These are phyloP conservation scores for Streblospio benedicti DNA, from an alignment of 1,140 invertebrate genomes.

Conservation along the genomic window DNA sequence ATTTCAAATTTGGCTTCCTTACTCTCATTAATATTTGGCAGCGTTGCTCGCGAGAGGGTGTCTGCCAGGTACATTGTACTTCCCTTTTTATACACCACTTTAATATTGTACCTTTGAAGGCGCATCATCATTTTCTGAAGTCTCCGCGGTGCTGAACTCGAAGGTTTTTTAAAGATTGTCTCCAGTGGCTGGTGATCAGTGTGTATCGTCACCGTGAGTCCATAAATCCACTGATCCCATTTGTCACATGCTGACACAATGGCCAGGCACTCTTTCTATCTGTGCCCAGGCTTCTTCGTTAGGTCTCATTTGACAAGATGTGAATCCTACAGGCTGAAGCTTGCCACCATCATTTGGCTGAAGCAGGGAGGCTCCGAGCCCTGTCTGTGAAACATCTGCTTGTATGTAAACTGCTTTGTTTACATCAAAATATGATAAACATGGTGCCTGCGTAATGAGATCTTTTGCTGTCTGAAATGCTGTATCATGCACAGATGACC, in stretches of 20 bases:
- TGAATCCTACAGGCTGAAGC: slow-evolving; percentile 1
- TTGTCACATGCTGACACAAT: too few species aligned
- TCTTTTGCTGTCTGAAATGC: too few species aligned
- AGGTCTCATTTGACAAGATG: too few species aligned
- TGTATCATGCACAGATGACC: too few species aligned
- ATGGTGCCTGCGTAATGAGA: too few species aligned
- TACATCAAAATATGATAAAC: too few species aligned
- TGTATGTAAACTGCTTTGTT: too few species aligned
- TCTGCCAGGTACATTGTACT: slow-evolving; percentile 44
- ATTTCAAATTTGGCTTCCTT: neutral
- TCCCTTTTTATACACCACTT: slow-evolving; percentile 33
- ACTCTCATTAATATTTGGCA: neutral
- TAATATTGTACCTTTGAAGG: slow-evolving; percentile 41
- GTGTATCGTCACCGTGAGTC: too few species aligned
- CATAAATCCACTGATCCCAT: too few species aligned
- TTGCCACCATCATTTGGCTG: slow-evolving; percentile 7
- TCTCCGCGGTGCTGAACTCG: slow-evolving; percentile 17
- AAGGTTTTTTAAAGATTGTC: slow-evolving; percentile 32
- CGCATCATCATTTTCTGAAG: slow-evolving; percentile 42
- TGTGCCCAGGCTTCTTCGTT: slow-evolving; percentile 48
- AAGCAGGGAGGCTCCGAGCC: neutral
- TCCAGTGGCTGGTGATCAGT: too few species aligned
- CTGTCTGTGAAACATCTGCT: neutral
- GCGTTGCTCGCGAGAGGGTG: slow-evolving; percentile 17
- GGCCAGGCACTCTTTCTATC: slow-evolving; percentile 49